Conservation (phyloP, 2,797 vertebrate species). For the Hypotaenidia okinawae region DNA sequence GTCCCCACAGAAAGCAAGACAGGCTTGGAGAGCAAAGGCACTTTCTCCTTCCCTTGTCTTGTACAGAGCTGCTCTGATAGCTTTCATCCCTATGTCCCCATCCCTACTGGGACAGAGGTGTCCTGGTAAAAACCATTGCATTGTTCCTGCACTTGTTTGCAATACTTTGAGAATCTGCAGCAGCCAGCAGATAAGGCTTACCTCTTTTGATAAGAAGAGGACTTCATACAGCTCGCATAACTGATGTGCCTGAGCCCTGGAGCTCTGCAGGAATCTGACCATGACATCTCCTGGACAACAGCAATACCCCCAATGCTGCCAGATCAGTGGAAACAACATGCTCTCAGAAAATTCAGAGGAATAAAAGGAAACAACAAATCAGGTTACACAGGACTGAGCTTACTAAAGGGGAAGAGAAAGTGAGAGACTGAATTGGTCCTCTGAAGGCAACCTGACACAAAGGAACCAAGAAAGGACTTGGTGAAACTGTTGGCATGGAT, state of each 20-base stretch:
- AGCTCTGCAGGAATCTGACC: neutral
- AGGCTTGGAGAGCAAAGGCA: neutral
- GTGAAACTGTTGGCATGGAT: neutral
- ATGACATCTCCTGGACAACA: neutral
- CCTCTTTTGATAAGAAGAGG: neutral
- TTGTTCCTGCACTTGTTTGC: neutral
- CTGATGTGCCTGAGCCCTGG: neutral
- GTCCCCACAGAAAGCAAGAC: neutral
- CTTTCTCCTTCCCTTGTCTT: neutral
- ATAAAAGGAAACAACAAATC: neutral
- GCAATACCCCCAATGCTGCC: neutral
- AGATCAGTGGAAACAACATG: neutral
- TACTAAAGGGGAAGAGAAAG: neutral
- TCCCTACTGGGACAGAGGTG: neutral
- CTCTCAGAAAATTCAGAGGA: neutral
- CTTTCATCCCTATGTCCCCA: neutral
- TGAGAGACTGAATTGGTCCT: neutral
- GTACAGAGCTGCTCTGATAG: neutral
- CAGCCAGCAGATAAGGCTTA: neutral
- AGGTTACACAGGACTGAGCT: neutral
- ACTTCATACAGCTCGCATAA: neutral
- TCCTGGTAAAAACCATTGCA: neutral
- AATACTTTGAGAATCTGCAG: neutral
- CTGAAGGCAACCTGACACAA: neutral
- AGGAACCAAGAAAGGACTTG: neutral